Conservation (phyloP, 1,140 invertebrate genomes). For the Holotrichia oblita region DNA sequence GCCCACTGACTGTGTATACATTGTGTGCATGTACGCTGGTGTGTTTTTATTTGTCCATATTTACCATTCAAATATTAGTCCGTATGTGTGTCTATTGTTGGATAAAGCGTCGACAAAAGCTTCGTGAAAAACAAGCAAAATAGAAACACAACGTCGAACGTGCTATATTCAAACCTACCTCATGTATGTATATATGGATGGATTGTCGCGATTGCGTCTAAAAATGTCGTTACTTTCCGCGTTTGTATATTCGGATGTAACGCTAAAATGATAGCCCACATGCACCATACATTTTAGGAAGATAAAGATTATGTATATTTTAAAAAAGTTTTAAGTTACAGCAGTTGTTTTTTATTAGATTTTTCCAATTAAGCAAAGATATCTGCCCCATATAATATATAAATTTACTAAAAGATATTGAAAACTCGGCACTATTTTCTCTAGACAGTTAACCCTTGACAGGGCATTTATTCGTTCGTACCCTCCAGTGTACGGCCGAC, state of each 20-base stretch:
- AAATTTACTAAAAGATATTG: slow-evolving; percentile 15
- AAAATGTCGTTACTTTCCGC: slow-evolving; percentile 7
- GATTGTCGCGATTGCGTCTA: not conserved
- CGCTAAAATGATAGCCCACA: too few relatives aligned
- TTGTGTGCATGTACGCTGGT: not conserved
- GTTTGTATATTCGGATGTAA: not conserved
- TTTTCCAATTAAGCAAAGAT: too few relatives aligned
- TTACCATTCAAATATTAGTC: slow-evolving; percentile 32
- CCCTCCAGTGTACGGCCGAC: not conserved
- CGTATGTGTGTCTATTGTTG: slow-evolving; percentile 11
- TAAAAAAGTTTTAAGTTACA: too few relatives aligned
- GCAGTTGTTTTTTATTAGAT: too few relatives aligned
- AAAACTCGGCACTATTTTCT: not conserved
- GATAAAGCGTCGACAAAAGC: slow-evolving; percentile 14
- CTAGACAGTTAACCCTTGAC: not conserved
- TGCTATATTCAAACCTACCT: not conserved
- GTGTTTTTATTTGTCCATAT: not conserved
- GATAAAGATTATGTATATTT: too few relatives aligned
- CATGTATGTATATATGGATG: not conserved
- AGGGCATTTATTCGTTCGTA: not conserved
- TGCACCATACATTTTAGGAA: too few relatives aligned
- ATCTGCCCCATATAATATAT: not conserved
- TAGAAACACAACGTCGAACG: slow-evolving; percentile 10
- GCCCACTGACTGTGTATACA: not conserved
- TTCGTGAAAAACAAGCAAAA: slow-evolving; percentile 23